Base-by-base conservation (phyloP, 1,140 invertebrate species). In the Phenacoccus solenopsis region DNA sequence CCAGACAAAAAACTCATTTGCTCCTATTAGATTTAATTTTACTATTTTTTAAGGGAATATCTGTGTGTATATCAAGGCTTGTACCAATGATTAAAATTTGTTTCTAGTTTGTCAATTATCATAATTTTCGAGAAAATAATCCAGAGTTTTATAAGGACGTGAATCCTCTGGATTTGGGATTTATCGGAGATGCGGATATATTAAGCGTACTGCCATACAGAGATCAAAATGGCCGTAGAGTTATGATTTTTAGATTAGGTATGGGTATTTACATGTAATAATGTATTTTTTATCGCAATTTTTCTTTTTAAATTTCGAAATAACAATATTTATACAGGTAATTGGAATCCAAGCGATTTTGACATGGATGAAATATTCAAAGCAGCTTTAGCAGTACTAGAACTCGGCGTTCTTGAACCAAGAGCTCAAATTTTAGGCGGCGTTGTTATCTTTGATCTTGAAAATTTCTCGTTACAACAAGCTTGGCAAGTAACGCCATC, bases 391-490 rank as follows among this genome's bases (percentile, higher is more conserved):
- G 79, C 87, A 27, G 79, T 88, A 16, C 76, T 91, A 10, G 89
- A 92, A 75, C 76, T 90, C 1, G 88, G 88, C 0, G 80, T 89
- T 25, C 72, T 91, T 67, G 90, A 92, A 75, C 87, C 85, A 0
- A 81, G 83, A 12, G 84, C 85, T 0, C 89, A 91, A 77, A 85
- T 91, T n/a, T 77, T 89, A 2, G 89, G 89, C 0, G 89, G 88
- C 0, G 81, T 89, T 5, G 87, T 84, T 5, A 82, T 91, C 27
- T 90, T 90, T 70, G 89, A 92, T 76, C 76, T 91, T 5, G 82
- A 84, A 71, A 84, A 86, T 59, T 82, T 92, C 35, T 82, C 84
- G 0, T 81, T 89, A 72, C 79, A 85, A 38, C 89, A 91, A 72
- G 84, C 85, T 0, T 86, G 86, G 82, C 84, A 89, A 69, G 79